Base-by-base conservation (phyloP, 1,140 invertebrate genomes). In the Coelopa frigida region DNA sequence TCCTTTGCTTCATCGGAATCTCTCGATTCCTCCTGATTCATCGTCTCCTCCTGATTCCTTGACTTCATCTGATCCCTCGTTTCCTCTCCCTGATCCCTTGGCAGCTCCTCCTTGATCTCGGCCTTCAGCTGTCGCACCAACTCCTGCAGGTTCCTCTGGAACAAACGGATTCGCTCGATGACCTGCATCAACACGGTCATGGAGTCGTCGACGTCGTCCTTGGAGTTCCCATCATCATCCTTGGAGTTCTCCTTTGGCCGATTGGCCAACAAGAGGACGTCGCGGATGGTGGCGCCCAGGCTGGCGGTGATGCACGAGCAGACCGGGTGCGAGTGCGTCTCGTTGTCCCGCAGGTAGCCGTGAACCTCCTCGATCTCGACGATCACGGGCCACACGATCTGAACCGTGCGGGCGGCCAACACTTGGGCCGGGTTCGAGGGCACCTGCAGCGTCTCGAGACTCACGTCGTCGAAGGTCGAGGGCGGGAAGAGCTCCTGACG, bases 371-470 rank as follows among this genome's bases (percentile, higher is more conserved):
- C 33, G 2, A 66, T 26, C 14, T 66, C 55, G 12, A 53, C 47
- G 3, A 61, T 23, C 12, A 51, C 46, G 0, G 53, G 52, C 58
- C 60, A 66, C 8, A 61, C 53, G 6, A 63, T 51, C 24, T 63
- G 58, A 0, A 50, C 50, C 41, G 54, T 56, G 15, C 58, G 56
- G 3, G 53, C 58, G 18, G 63, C 60, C 40, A 66, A 32, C 0
- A 66, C 58, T 6, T 52, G 49, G 0, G 57, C 58, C 4, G 62
- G 63, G 35, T 44, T 63, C 22, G 56, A 40, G 0, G 62, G 60
- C 39, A 63, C 11, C 0, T 51, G 53, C 41, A 51, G 38, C 12
- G 12, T 10, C 10, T 29, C 31, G 21, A 45, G 41, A 15, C 12
- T 44, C 5, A 44, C 26, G 20, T 5, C 5, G 17, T 27, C 40